Base-by-base conservation (phyloP, 2,797 vertebrate genomes). In the Parambassis ranga region DNA sequence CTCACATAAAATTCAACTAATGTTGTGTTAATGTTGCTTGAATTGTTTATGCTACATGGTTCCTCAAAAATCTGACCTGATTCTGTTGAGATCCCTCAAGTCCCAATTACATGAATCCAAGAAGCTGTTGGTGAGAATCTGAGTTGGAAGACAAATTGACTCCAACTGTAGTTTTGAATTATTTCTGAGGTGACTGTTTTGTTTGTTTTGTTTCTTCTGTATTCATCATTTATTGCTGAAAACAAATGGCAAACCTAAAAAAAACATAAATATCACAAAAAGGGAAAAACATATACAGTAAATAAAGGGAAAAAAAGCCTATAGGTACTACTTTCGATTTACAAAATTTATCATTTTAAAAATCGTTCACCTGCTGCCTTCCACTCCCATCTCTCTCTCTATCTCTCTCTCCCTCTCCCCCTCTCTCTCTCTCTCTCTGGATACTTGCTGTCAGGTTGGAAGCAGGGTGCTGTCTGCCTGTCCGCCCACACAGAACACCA, bases 391-490 rank as follows among this genome's bases (percentile, higher is more conserved):
- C 18, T 1, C 22, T 41, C 23, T 27, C 27, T 14, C 4, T 7
- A 18, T 42, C 6, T 26, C 39, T 55, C 49, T 37, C 3, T 14
- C 26, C 16, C 14, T 26, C 18, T 27, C 10, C 42, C 27, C 42
- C 10, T 26, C 16, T 47, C 20, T 3, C 28, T 30, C 59, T 23
- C 26, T 43, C 22, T 64, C 36, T 60, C 52, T 63, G 55, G 64
- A 82, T 64, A 68, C 59, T 55, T 55, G 64, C 71, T 77, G 82
- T 85, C 76, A 89, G 75, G 69, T 55, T 71, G 52, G 65, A 77
- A 62, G 76, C 68, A 82, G 82, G 72, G 69, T 73, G 67, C 82
- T 77, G 82, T 83, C 80, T 79, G 74, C 72, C 65, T 77, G 82
- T 82, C 84, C 75, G 7, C 84, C 86, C 76, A 84, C 83, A 80